Evolutionary conservation across 2,113 vertebrate genomes (phyloP), one percentile per base, ranked within the genome.

Genomic region (Catagonus wagneri): DNA sequence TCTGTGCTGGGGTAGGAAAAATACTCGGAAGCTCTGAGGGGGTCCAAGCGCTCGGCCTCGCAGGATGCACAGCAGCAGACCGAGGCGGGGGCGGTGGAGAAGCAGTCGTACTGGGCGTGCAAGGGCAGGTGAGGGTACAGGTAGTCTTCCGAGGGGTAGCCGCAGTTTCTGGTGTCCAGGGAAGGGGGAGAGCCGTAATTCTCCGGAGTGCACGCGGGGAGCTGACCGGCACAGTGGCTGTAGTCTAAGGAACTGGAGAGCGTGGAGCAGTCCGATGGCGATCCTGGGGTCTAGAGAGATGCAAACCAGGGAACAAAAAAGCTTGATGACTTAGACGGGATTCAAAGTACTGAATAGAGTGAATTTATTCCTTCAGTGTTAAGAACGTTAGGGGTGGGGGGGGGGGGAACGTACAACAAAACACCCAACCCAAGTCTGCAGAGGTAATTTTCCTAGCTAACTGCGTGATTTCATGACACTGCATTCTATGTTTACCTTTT

Each of bases 211-310:
- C 97, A 98, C 1, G 99, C 98, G 76, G 98, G 98, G 2, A 98
- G 98, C 98, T 99, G 98, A 7, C 99, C 98, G 0, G 99, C 99
- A 9, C 99, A 99, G 97, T 99, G 99, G 98, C 98, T 98, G 95
- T 96, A 98, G 95, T 99, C 99, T 29, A 98, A 68, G 0, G 99
- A 98, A 96, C 98, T 98, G 98, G 98, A 98, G 68, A 98, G 96
- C 54, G 98, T 98, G 13, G 99, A 98, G 0, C 98, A 98, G 84
- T 99, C 98, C 0, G 98, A 97, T 7, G 99, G 98, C 0, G 99
- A 99, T 97, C 96, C 98, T 0, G 99, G 97, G 94, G 97, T 98
- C 99, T 99, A 80, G 90, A 94, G 83, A 90, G 74, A 32, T 1
- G 1, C 39, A 83, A 69, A 17, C 87, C 96, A 84, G 75, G 75